Conservation (phyloP, 2,797 vertebrate genomes). For the Austrolebias charrua region DNA sequence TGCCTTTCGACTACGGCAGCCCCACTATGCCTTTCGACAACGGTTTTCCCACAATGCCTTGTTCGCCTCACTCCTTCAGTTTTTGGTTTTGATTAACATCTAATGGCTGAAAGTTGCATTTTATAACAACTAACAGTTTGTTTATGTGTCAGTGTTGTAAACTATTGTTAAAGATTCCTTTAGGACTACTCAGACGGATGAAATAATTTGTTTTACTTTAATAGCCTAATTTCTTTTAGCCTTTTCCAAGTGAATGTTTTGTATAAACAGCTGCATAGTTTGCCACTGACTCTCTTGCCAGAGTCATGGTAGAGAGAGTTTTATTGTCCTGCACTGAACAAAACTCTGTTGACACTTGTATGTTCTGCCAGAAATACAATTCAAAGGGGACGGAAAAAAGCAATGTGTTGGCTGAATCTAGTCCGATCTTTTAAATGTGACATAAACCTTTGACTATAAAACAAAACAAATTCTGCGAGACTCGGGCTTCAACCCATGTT, state of each 20-base stretch:
- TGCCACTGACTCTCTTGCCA: slow-evolving; percentile 27
- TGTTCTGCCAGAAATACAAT: slow-evolving; percentile 36
- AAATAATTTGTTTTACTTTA: slow-evolving; percentile 1
- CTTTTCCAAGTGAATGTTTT: slow-evolving; percentile 12
- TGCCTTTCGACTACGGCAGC: no score
- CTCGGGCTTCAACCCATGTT: slow-evolving; percentile 27
- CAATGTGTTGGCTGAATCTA: slow-evolving; percentile 31
- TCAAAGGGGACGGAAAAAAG: slow-evolving; percentile 21
- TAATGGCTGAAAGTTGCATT: slow-evolving; percentile 7
- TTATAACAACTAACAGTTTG: slow-evolving; percentile 18
- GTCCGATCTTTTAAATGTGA: slow-evolving; percentile 22
- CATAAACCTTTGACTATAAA: slow-evolving; percentile 34
- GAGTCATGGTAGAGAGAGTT: slow-evolving; percentile 13
- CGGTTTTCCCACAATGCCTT: no score
- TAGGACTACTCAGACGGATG: not conserved
- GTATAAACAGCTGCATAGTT: slow-evolving; percentile 29
- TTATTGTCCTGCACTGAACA: slow-evolving; percentile 15
- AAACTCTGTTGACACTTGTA: slow-evolving; percentile 24
- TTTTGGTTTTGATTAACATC: not conserved
- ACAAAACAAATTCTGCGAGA: slow-evolving; percentile 23
- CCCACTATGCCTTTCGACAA: no score
- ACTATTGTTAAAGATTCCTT: slow-evolving; percentile 9
- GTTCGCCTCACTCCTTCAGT: no score
- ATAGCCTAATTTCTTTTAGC: slow-evolving; percentile 3
- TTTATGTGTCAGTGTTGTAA: slow-evolving; percentile 19